Evolutionary conservation across 2,888 invertebrate species (phyloP).

Genomic region (Lithophane socia): DNA sequence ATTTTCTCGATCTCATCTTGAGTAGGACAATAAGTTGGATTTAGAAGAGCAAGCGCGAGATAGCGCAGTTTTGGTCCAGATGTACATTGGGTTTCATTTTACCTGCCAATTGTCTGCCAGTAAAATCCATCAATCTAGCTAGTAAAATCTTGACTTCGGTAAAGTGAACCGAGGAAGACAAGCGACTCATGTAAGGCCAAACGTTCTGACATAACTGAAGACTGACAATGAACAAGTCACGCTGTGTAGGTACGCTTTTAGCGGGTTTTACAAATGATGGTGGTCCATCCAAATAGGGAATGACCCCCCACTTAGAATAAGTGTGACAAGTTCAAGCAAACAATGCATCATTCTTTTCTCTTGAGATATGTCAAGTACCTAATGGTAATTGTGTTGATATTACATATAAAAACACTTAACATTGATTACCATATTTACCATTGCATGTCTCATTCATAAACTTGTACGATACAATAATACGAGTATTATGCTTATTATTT

Average conservation of each 20-base stretch:
- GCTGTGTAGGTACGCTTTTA: conserved; percentile 12
- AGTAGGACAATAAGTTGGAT: background rate
- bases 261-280: conserved; percentile 2
- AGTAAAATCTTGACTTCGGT: background rate
- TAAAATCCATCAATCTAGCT: background rate
- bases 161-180: conserved; percentile 10
- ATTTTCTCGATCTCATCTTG: background rate
- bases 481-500: conserved; percentile 46
- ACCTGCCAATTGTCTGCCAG: too few relatives aligned
- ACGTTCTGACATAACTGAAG: conserved; percentile 9
- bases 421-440: background rate
- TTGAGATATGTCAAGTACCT: background rate
- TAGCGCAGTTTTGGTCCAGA: background rate
- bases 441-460: conserved; percentile 29
- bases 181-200: background rate
- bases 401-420: conserved; percentile 4
- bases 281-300: conserved; percentile 5
- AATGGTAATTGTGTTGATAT: conserved; percentile 11
- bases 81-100: too few relatives aligned
- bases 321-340: conserved; percentile 29
- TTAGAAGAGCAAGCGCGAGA: background rate
- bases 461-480: conserved; percentile 5
- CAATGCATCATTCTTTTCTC: conserved; percentile 1
- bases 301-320: conserved; percentile 38
- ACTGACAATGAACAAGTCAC: conserved; percentile 49